Evolutionary conservation across 2,113 vertebrate species (phyloP), one percentile per base, ranked within the genome.

Genomic region (Clarias macrocephalus): DNA sequence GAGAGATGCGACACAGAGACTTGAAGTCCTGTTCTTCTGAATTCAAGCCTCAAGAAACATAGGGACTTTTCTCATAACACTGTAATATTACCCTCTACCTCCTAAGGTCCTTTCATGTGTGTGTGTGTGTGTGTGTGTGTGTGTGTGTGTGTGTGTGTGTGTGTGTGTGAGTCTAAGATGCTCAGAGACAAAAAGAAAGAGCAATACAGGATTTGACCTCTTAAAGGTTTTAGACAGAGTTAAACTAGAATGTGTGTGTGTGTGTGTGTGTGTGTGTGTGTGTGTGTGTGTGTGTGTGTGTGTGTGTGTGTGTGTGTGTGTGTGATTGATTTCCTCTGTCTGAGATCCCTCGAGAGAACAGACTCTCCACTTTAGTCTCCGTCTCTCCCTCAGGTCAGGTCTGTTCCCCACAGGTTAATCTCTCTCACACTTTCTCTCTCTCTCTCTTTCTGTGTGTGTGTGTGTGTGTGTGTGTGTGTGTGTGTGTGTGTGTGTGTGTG

Each of bases 391-490:
- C 75, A 88, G 89, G 87, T 86, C 89, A 90, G 48, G 66, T 80
- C 25, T 88, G 84, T 88, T 90, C 77, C 57, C 75, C 70, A 88
- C 85, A 89, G 86, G 89, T 89, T 89, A 88, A 89, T 56, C 80
- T 85, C 68, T 89, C 25, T 85, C 79, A 33, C 23, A 79, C 77
- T 82, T 12, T 84, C 75, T 70, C 77, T 42, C 72, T 73, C 68
- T 62, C 60, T 80, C 7, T 3, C 65, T 63, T 4, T 72, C 72
- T 60, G 19, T 62, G 80, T 52, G 33, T 82, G 2, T 62, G 9
- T 62, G 5, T 25, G 5, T 62, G 5, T 21, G 1, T 16, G 15
- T 59, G 12, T 62, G 5, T 23, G 6, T 23, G 19, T 23, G 5
- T 62, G 6, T 23, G 13, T 59, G 13, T 59, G 4, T 80, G 60